These are phyloP conservation scores for Disparrhopalites patrizii DNA, from an alignment of 2,888 invertebrate genomes.

Conservation along the genomic window DNA sequence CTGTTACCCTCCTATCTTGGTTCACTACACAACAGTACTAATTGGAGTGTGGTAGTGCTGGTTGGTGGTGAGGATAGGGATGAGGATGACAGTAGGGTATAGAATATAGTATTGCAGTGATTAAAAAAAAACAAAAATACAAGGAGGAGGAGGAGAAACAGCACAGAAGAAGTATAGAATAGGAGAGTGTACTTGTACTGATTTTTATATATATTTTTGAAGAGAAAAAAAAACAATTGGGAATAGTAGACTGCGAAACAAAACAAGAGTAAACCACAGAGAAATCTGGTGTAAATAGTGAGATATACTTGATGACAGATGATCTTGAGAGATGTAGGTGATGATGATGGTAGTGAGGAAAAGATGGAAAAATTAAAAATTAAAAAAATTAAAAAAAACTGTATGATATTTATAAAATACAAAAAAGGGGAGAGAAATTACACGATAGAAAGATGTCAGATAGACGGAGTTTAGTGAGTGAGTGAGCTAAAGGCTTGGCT, in stretches of 20 bases:
- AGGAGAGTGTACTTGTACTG: neutral
- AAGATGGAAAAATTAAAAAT: conserved; percentile 21
- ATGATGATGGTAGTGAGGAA: neutral
- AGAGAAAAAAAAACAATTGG: neutral
- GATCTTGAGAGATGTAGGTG: too few relatives aligned
- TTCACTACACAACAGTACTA: neutral
- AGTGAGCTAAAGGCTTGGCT: conserved; percentile 30
- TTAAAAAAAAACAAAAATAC: too few relatives aligned
- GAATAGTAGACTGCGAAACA: neutral
- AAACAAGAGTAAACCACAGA: neutral
- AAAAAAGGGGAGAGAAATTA: conserved; percentile 28
- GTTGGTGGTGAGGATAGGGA: neutral
- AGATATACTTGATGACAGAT: too few relatives aligned
- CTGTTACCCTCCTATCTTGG: neutral
- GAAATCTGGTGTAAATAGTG: too few relatives aligned
- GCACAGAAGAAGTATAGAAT: neutral
- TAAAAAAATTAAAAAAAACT: conserved; percentile 18
- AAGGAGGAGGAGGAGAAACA: neutral
- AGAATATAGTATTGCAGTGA: too few relatives aligned
- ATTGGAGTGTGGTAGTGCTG: too few relatives aligned
- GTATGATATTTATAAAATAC: conserved; percentile 24
- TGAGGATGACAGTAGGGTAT: neutral
- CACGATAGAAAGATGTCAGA: conserved; percentile 31
- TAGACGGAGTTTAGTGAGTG: conserved; percentile 33
- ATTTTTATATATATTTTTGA: neutral